phyloP scores from a whole-genome alignment of 2,797 vertebrate species.

The Craterocephalus amniculus region DNA sequence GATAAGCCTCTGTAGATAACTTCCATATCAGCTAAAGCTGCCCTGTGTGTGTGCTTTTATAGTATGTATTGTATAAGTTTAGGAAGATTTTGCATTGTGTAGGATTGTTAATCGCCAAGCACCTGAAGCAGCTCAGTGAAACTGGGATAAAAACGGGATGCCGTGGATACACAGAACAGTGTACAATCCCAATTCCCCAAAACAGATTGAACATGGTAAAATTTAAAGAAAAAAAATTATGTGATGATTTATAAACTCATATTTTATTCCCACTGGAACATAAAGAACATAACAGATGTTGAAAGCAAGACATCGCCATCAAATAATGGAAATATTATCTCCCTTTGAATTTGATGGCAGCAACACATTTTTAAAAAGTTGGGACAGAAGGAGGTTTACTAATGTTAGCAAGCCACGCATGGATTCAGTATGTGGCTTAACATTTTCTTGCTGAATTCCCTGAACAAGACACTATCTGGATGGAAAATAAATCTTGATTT shows the following conservation, averaged over 20 bases:
- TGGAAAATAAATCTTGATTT: too few species aligned
- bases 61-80: constrained; percentile 27
- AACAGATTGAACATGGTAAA: background rate
- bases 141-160: background rate
- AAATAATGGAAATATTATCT: background rate
- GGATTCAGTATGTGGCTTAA: background rate
- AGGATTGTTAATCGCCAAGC: constrained; percentile 11
- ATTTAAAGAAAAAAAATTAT: background rate
- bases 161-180: background rate
- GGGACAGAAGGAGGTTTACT: background rate
- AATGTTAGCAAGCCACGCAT: background rate
- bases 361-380: background rate
- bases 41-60: constrained; percentile 18
- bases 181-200: background rate
- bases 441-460: background rate
- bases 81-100: background rate
- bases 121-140: constrained; percentile 5
- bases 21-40: constrained; percentile 20
- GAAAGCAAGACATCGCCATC: background rate
- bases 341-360: background rate
- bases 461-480: background rate
- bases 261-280: background rate
- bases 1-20: constrained; percentile 34
- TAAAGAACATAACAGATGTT: background rate
- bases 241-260: background rate